Evolutionary conservation across 1,140 invertebrate species (phyloP).

Genomic region (Megathymus violae): DNA sequence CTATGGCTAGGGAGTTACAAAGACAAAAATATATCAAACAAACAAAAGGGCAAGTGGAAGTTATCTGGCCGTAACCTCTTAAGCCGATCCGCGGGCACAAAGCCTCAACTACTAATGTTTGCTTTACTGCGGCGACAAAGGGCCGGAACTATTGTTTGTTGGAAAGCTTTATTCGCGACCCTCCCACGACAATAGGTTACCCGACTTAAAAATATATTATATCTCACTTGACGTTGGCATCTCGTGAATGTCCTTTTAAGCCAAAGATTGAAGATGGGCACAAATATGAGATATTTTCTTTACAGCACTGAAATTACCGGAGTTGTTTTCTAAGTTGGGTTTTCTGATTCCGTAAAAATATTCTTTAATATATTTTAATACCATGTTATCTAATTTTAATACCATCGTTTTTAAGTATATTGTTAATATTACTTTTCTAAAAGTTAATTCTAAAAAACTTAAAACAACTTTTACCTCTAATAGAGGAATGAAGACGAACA

Average conservation of each 20-base stretch:
- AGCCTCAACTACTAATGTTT: constrained; percentile 81
- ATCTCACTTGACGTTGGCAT: constrained; percentile 65
- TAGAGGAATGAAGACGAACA: too few species aligned
- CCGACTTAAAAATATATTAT: constrained; percentile 84
- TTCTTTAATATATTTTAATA: not conserved
- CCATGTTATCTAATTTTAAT: too few species aligned
- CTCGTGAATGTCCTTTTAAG: constrained; percentile 51
- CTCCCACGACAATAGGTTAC: constrained; percentile 80
- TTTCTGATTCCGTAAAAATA: not conserved
- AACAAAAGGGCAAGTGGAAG: constrained; percentile 76
- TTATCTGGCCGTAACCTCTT: constrained; percentile 76
- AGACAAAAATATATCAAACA: constrained; percentile 71
- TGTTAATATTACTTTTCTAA: too few species aligned
- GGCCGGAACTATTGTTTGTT: constrained; percentile 83
- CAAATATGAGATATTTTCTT: constrained; percentile 16
- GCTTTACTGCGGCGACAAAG: constrained; percentile 79
- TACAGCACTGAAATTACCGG: constrained; percentile 7
- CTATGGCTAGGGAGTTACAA: constrained; percentile 46
- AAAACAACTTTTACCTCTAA: too few species aligned
- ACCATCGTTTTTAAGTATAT: too few species aligned
- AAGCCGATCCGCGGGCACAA: constrained; percentile 64
- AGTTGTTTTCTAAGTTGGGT: too few species aligned
- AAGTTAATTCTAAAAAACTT: too few species aligned
- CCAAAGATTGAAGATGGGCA: constrained; percentile 12
- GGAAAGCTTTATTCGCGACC: constrained; percentile 82